phyloP scores from a whole-genome alignment of 1,140 invertebrate species.

The Bombus soroeensis region DNA sequence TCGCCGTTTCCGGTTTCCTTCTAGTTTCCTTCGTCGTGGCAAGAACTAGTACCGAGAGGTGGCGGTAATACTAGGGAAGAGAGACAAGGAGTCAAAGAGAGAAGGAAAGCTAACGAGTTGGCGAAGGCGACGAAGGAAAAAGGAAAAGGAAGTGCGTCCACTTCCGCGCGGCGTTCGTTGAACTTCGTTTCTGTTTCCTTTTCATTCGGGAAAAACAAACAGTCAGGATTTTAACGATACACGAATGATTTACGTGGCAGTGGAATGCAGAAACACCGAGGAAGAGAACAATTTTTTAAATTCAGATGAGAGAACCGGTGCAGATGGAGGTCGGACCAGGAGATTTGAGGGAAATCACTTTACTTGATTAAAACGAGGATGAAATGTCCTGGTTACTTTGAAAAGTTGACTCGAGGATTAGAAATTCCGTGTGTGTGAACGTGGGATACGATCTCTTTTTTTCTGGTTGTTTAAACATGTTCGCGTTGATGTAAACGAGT shows the following conservation, averaged over 20 bases:
- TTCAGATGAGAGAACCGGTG: no score
- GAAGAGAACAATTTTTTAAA: conserved; percentile 26
- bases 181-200: conserved; percentile 57
- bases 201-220: conserved; percentile 52
- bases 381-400: not conserved
- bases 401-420: not conserved
- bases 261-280: not conserved
- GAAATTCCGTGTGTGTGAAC: not conserved
- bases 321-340: no score
- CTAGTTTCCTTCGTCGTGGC: conserved; percentile 5
- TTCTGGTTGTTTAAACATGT: no score
- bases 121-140: conserved; percentile 41
- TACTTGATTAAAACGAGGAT: conserved; percentile 18
- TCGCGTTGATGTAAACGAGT: not conserved
- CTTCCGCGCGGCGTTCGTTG: conserved; percentile 31
- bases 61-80: no score
- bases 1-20: conserved; percentile 9
- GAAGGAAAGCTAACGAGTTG: conserved; percentile 47
- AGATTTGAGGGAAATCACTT: conserved; percentile 24
- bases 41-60: not conserved
- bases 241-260: conserved; percentile 45
- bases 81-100: no score
- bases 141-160: conserved; percentile 49
- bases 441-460: no score
- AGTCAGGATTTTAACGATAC: conserved; percentile 37